phyloP scores from a whole-genome alignment of 2,888 invertebrate species.

The Galeopsomyia nigrocyanea region DNA sequence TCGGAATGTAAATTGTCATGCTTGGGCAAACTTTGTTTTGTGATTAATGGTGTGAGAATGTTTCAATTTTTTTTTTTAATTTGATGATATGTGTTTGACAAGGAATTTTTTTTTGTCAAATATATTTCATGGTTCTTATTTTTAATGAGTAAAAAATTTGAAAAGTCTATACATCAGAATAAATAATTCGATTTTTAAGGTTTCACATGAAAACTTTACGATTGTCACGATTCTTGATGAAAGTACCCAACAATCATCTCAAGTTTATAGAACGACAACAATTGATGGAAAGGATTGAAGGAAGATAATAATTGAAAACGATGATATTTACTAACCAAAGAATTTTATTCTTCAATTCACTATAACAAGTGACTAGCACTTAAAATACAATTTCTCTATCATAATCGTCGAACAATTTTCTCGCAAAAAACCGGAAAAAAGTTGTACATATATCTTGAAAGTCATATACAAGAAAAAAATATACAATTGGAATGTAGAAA shows the following conservation, averaged over 20 bases:
- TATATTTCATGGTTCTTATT: too few relatives aligned
- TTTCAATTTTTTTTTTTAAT: neutral
- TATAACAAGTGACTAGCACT: conserved; percentile 68
- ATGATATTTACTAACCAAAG: conserved; percentile 57
- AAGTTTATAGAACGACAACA: too few relatives aligned
- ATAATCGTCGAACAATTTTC: conserved; percentile 22
- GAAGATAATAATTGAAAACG: neutral
- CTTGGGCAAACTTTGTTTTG: too few relatives aligned
- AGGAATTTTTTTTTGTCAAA: neutral
- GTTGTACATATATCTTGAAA: conserved; percentile 10
- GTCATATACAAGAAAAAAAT: conserved; percentile 41
- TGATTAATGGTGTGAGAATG: neutral
- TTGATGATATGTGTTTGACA: neutral
- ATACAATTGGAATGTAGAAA: conserved; percentile 47
- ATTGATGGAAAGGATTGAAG: neutral
- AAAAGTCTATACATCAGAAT: too few relatives aligned
- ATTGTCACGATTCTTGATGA: too few relatives aligned
- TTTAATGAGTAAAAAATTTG: too few relatives aligned
- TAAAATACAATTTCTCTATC: conserved; percentile 55
- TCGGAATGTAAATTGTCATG: neutral
- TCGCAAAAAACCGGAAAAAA: conserved; percentile 26
- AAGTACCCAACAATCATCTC: too few relatives aligned
- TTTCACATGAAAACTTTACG: too few relatives aligned
- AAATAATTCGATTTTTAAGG: neutral
- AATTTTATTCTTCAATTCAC: conserved; percentile 65